Evolutionary conservation across 2,113 vertebrate genomes (phyloP).

Genomic region (Rhinopithecus roxellana): DNA sequence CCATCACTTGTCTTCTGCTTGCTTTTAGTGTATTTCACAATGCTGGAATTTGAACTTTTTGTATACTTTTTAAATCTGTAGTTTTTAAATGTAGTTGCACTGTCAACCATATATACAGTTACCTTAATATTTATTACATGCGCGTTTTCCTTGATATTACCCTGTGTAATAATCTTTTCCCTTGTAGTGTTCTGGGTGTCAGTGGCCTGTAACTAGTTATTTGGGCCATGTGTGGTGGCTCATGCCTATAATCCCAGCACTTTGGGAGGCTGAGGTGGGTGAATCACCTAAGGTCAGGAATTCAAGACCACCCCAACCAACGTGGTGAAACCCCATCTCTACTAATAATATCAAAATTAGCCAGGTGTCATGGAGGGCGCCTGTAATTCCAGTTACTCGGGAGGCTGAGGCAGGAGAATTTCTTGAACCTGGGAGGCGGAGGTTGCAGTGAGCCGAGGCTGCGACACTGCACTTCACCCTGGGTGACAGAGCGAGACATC

Average conservation of each 20-base stretch:
- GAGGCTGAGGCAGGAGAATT: too few species aligned
- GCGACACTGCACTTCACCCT: too few species aligned
- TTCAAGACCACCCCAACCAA: too few species aligned
- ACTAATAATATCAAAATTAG: too few species aligned
- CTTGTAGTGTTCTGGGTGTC: not conserved
- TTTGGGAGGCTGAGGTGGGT: too few species aligned
- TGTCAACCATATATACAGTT: not conserved
- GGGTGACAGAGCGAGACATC: too few species aligned
- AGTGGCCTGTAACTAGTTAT: not conserved
- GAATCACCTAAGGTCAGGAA: too few species aligned
- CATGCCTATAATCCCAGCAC: too few species aligned
- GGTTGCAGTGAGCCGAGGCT: too few species aligned
- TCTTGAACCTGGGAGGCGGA: too few species aligned
- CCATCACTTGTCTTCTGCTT: not conserved
- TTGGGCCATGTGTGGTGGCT: not conserved
- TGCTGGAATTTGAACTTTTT: conserved; percentile 11
- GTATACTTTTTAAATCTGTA: not conserved
- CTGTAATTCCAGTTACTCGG: too few species aligned
- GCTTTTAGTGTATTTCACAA: not conserved
- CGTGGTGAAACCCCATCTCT: too few species aligned
- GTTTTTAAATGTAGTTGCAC: not conserved
- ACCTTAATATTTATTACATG: not conserved
- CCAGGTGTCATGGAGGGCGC: rapidly evolving
- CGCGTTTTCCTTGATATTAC: not conserved
- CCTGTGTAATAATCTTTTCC: not conserved